A percentile compares a stretch with the other conserved stretches of the same genome.
These are phyloP conservation scores for Daphoenositta chrysoptera DNA, from an alignment of 2,113 vertebrate genomes.

Conservation along the genomic window DNA sequence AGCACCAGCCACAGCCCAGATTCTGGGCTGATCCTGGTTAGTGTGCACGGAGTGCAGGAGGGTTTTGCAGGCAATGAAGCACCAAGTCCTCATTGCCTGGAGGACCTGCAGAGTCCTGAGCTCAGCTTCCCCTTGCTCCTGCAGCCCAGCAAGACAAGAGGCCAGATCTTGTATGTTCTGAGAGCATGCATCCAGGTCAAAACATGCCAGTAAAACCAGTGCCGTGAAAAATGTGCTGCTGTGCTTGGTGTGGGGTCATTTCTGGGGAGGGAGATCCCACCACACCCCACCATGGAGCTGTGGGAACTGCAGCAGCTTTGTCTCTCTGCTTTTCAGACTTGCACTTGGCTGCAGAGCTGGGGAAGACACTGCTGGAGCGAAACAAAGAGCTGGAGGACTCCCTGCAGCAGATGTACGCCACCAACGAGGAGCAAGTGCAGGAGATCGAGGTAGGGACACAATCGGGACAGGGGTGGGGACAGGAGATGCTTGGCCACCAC, in stretches of 20 bases:
- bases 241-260: neutral
- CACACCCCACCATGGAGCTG: fast-evolving
- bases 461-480: neutral
- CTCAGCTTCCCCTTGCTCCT: neutral
- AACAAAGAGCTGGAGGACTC: constrained; percentile 98
- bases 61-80: neutral
- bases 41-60: neutral
- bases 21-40: neutral
- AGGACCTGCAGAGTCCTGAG: neutral
- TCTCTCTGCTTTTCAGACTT: constrained; percentile 75
- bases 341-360: constrained; percentile 91
- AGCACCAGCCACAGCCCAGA: neutral
- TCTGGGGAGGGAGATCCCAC: neutral
- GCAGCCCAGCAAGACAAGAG: neutral
- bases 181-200: neutral
- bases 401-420: constrained; percentile 94
- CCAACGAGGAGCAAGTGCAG: constrained; percentile 94
- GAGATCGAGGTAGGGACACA: constrained; percentile 87
- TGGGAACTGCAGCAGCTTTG: neutral
- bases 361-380: constrained; percentile 93
- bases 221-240: neutral
- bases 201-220: neutral
- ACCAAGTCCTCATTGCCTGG: neutral
- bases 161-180: neutral
- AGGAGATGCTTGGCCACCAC: fast-evolving